Percentiles rank a stretch among this genome's conserved stretches.
phyloP scores from a whole-genome alignment of 1,140 invertebrate genomes.

The Melanaphis sacchari region DNA sequence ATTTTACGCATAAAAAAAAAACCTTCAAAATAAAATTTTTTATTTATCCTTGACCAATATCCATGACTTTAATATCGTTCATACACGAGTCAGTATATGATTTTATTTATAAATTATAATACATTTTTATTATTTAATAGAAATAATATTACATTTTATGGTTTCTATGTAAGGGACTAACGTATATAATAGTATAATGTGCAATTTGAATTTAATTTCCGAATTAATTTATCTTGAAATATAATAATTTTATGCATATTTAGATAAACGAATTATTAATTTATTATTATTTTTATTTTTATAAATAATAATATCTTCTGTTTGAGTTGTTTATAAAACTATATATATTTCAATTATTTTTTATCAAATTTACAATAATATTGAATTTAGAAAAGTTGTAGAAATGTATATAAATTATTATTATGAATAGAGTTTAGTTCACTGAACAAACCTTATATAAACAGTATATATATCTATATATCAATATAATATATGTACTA shows the following conservation, averaged over 20 bases:
- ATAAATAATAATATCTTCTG: too few species aligned
- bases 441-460: neutral
- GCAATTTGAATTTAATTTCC: neutral
- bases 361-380: neutral
- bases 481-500: neutral
- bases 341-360: neutral
- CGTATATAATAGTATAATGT: neutral
- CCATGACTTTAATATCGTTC: neutral
- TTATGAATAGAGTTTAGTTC: neutral
- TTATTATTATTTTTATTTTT: neutral
- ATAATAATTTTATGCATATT: neutral
- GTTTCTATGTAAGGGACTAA: neutral
- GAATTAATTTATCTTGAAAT: neutral
- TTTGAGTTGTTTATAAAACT: neutral
- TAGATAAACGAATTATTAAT: neutral
- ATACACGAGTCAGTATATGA: too few species aligned
- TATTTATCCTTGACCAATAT: conserved; percentile 24
- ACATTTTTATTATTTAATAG: too few species aligned
- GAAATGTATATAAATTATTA: neutral
- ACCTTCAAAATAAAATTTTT: neutral
- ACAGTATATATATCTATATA: neutral
- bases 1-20: neutral
- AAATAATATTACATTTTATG: neutral
- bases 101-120: too few species aligned
- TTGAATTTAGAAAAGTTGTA: neutral